Base-by-base conservation (phyloP, 2,113 vertebrate genomes). In the Sardina pilchardus region DNA sequence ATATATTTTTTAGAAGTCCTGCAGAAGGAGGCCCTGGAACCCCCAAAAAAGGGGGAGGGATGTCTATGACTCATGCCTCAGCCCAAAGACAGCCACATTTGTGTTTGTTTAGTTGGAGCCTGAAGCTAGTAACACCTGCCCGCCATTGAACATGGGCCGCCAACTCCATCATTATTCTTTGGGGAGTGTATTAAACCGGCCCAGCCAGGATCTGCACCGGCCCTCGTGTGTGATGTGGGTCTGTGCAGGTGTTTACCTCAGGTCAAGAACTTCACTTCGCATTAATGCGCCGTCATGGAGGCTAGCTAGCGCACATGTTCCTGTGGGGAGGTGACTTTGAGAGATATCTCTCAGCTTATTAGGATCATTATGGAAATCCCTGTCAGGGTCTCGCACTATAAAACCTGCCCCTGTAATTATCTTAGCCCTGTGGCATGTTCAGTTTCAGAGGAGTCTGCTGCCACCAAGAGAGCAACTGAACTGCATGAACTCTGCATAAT, bases 71-170 rank as follows among this genome's bases (percentile, higher is more conserved):
- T 87, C 81, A 81, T 67, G 83, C 83, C 71, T 36, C 56, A 48
- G 88, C 26, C 16, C 30, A 78, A 14, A 89, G 85, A 88, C 82
- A 30, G 82, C 90, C 89, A 89, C 86, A 87, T 90, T 91, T 91
- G 85, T 88, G 83, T 84, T 89, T 88, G 89, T 93, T 90, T 89
- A 88, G 81, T 86, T 67, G 30, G 50, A 67, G 87, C 90, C 88
- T 86, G 78, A 85, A 88, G 88, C 89, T 84, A 82, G 88, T 91
- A 90, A 90, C 91, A 92, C 91, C 92, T 92, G 93, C 85, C 88
- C 91, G 92, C 88, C 89, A 86, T 87, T 88, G 88, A 85, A 85
- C 78, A 50, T 67, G 80, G 81, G 82, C 85, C 89, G 88, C 85
- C 88, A 87, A 91, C 87, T 89, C 87, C 78, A 90, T 92, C 91